A percentile compares a stretch with the other conserved stretches of the same genome.
Conservation (phyloP, 2,113 vertebrate species). For the Nematolebias whitei region DNA sequence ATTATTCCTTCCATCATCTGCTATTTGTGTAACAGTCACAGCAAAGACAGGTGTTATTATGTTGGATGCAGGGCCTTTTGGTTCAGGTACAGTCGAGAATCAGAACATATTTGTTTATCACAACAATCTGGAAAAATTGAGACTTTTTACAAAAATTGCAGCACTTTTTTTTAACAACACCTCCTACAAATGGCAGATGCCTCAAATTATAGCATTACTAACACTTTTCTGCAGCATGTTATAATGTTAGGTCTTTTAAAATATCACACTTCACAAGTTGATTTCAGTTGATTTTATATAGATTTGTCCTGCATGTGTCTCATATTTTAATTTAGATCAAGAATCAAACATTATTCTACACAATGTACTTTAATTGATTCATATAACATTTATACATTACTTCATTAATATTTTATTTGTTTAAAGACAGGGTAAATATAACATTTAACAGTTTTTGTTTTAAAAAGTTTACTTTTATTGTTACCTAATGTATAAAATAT, state of each 20-base stretch:
- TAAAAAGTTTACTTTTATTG: no score
- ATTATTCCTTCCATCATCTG: slow-evolving; percentile 61
- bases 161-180: neutral
- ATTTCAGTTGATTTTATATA: no score
- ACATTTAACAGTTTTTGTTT: no score
- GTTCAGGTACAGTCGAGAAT: slow-evolving; percentile 1
- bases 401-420: no score
- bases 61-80: slow-evolving; percentile 9
- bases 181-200: neutral
- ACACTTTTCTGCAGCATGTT: neutral
- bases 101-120: slow-evolving; percentile 16
- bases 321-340: no score
- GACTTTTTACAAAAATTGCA: neutral
- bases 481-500: no score
- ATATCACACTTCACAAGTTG: no score
- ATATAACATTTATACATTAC: no score
- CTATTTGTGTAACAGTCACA: slow-evolving; percentile 37
- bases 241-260: neutral
- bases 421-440: no score
- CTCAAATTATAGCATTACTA: neutral
- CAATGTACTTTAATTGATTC: no score
- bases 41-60: slow-evolving; percentile 37
- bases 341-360: no score
- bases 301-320: no score
- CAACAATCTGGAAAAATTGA: neutral